phyloP scores from a whole-genome alignment of 2,797 vertebrate species.

The Chlorospingus semifuscus region DNA sequence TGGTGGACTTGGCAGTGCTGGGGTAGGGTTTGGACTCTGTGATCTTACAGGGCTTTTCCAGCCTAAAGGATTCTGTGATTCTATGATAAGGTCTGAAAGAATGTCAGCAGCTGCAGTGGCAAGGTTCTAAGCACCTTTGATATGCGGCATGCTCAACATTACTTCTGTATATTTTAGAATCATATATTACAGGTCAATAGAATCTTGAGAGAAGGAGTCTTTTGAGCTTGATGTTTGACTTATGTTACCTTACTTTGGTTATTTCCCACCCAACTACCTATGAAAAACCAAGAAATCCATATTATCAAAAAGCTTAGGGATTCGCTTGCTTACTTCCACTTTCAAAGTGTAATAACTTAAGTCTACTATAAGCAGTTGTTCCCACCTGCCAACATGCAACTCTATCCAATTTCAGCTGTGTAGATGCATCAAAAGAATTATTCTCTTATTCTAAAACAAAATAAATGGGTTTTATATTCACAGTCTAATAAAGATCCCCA shows the following conservation, averaged over 20 bases:
- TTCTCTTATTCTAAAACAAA: neutral
- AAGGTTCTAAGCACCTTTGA: neutral
- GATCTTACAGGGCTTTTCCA: neutral
- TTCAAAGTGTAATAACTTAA: neutral
- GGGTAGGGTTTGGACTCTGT: neutral
- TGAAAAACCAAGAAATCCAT: neutral
- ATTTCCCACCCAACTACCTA: neutral
- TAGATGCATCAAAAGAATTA: neutral
- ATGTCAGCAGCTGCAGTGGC: neutral
- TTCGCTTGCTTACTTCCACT: neutral
- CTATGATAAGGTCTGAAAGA: neutral
- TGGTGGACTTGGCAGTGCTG: neutral
- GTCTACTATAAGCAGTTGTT: neutral
- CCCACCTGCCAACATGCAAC: rapidly evolving
- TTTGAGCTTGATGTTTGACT: neutral
- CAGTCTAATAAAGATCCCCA: neutral
- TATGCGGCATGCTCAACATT: neutral
- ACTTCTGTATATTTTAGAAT: neutral
- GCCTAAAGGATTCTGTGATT: neutral
- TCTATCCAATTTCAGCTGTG: neutral
- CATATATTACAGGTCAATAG: neutral
- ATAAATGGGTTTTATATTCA: neutral
- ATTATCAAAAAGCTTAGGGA: neutral
- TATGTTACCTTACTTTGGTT: neutral
- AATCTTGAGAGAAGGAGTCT: neutral